These are phyloP conservation scores for Caranx ignobilis DNA, from an alignment of 2,113 vertebrate species.

Conservation along the genomic window DNA sequence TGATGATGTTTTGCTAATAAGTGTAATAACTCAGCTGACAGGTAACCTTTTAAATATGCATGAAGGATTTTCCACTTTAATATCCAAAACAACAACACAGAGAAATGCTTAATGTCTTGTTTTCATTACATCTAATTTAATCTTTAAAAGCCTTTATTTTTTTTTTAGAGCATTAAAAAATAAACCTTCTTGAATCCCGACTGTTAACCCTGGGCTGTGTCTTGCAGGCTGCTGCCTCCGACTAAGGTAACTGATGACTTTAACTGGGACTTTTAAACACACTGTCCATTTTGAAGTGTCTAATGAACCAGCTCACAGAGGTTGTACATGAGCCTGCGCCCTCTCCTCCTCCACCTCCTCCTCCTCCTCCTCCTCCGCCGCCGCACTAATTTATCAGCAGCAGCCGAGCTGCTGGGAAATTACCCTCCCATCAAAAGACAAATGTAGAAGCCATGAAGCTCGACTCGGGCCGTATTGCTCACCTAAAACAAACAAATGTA, in stretches of 20 bases:
- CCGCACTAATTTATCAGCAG: constrained; percentile 45
- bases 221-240: not conserved
- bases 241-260: not conserved
- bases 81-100: not conserved
- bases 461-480: constrained; percentile 48
- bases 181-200: not conserved
- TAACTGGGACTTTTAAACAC: not conserved
- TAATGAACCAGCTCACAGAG: constrained; percentile 13
- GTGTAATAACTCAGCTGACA: not conserved
- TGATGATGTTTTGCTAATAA: not conserved
- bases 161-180: not conserved
- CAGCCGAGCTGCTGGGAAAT: constrained; percentile 40
- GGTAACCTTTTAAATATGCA: not conserved
- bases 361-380: not conserved
- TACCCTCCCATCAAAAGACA: constrained; percentile 38
- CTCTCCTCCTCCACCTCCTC: not conserved
- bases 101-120: not conserved
- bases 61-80: not conserved
- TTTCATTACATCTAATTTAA: not conserved
- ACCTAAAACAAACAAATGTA: constrained; percentile 64
- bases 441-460: constrained; percentile 46
- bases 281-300: not conserved
- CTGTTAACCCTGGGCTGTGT: not conserved
- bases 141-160: not conserved
- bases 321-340: not conserved